Percentiles rank a stretch among this genome's conserved stretches.
Conservation (phyloP, 2,888 invertebrate species). For the Tenthredo mesomela region DNA sequence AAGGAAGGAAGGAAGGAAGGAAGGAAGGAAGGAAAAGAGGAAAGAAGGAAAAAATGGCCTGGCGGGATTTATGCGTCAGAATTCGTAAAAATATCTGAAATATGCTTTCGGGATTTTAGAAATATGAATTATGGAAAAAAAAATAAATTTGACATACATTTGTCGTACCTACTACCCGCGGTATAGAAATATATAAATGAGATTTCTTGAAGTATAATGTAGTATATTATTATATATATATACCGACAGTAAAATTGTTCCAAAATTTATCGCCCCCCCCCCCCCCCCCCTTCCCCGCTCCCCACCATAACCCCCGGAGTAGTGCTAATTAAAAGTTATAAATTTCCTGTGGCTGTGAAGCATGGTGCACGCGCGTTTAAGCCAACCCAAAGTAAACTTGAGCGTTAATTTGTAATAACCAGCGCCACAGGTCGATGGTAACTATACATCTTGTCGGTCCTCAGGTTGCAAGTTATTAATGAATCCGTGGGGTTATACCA, state of each 20-base stretch:
- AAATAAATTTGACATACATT: background rate
- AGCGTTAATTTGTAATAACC: constrained; percentile 49
- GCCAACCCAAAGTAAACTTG: constrained; percentile 42
- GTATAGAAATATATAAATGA: too few species aligned
- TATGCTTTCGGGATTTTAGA: background rate
- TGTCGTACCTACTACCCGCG: too few species aligned
- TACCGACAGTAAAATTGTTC: background rate
- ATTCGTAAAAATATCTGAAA: background rate
- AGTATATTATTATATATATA: too few species aligned
- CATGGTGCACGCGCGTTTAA: constrained; percentile 9
- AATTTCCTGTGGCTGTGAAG: background rate
- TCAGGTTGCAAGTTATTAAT: constrained; percentile 39
- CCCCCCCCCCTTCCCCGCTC: too few species aligned
- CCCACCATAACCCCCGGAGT: too few species aligned
- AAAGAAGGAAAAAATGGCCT: background rate
- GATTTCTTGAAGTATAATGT: too few species aligned
- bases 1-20: background rate
- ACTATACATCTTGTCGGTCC: constrained; percentile 35
- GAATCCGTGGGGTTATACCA: background rate
- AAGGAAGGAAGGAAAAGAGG: background rate
- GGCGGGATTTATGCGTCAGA: background rate
- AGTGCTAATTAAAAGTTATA: constrained; percentile 46
- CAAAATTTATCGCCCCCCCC: background rate
- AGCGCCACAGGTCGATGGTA: constrained; percentile 33
- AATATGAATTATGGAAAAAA: background rate